These are phyloP conservation scores for Mongoloraphidia duomilia DNA, from an alignment of 2,888 invertebrate species.

Conservation along the genomic window DNA sequence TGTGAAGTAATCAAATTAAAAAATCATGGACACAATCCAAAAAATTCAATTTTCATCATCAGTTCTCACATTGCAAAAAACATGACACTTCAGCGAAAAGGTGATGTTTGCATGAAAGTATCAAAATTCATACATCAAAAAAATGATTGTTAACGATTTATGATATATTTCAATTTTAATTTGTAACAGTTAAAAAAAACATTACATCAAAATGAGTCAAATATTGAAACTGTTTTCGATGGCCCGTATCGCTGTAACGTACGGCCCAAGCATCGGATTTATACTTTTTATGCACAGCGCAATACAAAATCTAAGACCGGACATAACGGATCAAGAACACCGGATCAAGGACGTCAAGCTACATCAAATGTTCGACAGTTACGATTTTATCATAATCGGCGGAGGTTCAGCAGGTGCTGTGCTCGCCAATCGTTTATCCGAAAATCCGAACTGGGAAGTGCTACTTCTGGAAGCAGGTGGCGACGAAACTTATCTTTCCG, in stretches of 20 bases:
- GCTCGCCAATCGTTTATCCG: constrained; percentile 61
- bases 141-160: too few relatives aligned
- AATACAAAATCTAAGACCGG: constrained; percentile 48
- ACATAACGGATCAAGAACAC: constrained; percentile 52
- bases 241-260: constrained; percentile 47
- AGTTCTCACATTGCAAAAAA: too few relatives aligned
- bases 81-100: too few relatives aligned
- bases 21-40: too few relatives aligned
- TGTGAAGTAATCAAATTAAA: too few relatives aligned
- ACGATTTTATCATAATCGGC: constrained; percentile 70
- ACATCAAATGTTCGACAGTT: constrained; percentile 39
- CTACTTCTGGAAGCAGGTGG: constrained; percentile 68
- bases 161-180: too few relatives aligned
- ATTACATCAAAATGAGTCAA: constrained; percentile 5
- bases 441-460: constrained; percentile 55
- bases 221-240: constrained; percentile 36
- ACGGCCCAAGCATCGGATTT: constrained; percentile 49
- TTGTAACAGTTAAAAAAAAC: too few relatives aligned
- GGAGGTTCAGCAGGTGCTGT: constrained; percentile 74
- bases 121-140: too few relatives aligned
- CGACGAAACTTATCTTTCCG: constrained; percentile 56
- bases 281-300: constrained; percentile 47
- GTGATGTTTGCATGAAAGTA: too few relatives aligned
- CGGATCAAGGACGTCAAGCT: constrained; percentile 42
- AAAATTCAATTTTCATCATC: too few relatives aligned